Conservation (phyloP, 2,888 invertebrate genomes). For the Cryptops parisi region DNA sequence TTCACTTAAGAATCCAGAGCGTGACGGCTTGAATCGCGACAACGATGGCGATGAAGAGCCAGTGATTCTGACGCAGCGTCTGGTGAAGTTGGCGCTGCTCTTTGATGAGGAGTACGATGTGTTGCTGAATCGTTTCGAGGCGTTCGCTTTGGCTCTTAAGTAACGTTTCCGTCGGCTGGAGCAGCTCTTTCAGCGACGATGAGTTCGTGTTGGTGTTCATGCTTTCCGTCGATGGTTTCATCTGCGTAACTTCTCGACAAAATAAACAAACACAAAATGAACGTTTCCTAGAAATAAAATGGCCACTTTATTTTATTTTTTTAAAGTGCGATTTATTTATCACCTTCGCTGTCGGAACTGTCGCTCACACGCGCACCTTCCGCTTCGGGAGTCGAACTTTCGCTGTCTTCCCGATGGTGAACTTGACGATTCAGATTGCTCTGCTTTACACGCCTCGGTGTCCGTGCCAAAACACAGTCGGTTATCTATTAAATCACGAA, state of each 20-base stretch:
- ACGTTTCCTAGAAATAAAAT: not conserved
- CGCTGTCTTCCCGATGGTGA: constrained; percentile 13
- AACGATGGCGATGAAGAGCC: not conserved
- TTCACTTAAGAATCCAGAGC: not conserved
- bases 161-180: not conserved
- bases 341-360: constrained; percentile 15
- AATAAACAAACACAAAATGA: no score
- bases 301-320: not conserved
- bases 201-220: no score
- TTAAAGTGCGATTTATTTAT: not conserved
- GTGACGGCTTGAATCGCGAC: not conserved
- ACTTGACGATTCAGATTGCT: not conserved
- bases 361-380: constrained; percentile 9
- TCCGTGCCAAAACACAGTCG: not conserved
- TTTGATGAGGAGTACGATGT: not conserved
- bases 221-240: no score
- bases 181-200: not conserved
- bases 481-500: not conserved
- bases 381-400: constrained; percentile 15
- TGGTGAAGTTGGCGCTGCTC: not conserved
- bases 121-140: not conserved
- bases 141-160: not conserved
- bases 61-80: not conserved
- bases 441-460: constrained; percentile 1
- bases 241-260: no score